Evolutionary conservation across 2,113 vertebrate genomes (phyloP).

Genomic region (Trinectes maculatus): DNA sequence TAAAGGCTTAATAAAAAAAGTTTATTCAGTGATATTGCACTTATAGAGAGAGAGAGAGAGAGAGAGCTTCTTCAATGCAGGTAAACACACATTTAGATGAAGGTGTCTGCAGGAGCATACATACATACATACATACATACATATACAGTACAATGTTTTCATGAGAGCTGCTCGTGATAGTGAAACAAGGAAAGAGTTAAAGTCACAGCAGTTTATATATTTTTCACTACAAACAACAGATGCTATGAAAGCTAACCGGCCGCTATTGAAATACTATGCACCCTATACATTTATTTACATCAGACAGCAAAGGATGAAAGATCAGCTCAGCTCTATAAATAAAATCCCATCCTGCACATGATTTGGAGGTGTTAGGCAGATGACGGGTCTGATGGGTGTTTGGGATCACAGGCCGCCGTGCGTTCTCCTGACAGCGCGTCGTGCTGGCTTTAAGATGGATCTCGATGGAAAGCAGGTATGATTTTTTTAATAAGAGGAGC

Average conservation of each 20-base stretch:
- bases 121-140: no score
- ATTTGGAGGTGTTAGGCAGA: not conserved
- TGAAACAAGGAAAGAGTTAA: slow-evolving; percentile 3
- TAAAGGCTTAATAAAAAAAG: slow-evolving; percentile 52
- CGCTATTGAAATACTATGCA: slow-evolving; percentile 2
- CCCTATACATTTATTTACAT: slow-evolving; percentile 74
- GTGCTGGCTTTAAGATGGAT: not conserved
- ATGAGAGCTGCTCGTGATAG: slow-evolving; percentile 30
- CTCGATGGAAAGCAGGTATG: slow-evolving; percentile 22
- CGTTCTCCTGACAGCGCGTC: slow-evolving; percentile 7
- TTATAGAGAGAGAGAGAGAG: slow-evolving; percentile 42
- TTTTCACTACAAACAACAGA: slow-evolving; percentile 18
- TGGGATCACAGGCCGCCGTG: not conserved
- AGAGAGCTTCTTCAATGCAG: slow-evolving; percentile 39
- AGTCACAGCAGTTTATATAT: slow-evolving; percentile 24
- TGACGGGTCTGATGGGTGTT: not conserved
- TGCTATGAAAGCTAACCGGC: slow-evolving; percentile 4
- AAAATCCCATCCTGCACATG: slow-evolving; percentile 38
- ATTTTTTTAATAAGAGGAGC: slow-evolving; percentile 46
- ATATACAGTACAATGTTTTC: slow-evolving; percentile 42
- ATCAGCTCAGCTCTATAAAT: slow-evolving; percentile 38
- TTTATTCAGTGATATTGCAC: slow-evolving; percentile 76
- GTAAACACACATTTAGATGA: slow-evolving; percentile 37
- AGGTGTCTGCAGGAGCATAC: slow-evolving; percentile 15
- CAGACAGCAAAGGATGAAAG: slow-evolving; percentile 42